Evolutionary conservation across 2,113 vertebrate genomes (phyloP).

Genomic region (Lycaon pictus): DNA sequence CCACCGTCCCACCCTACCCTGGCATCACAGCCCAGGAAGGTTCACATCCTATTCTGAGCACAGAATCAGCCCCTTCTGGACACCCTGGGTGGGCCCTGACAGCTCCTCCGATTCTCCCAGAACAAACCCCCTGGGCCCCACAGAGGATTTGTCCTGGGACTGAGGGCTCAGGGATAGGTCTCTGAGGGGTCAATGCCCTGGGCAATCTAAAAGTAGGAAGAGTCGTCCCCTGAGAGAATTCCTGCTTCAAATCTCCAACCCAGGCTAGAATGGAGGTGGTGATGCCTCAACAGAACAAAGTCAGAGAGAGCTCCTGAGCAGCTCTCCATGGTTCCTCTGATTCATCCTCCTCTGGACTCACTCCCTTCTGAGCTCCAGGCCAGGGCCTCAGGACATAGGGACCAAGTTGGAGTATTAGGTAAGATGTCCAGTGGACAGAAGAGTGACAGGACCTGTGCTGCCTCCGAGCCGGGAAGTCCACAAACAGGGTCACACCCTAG

Average conservation of each 20-base stretch:
- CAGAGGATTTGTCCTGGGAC: background rate
- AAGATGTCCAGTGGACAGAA: background rate
- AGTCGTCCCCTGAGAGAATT: background rate
- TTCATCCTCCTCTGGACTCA: background rate
- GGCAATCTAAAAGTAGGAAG: background rate
- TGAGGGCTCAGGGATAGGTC: background rate
- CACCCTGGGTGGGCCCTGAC: background rate
- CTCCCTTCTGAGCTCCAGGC: background rate
- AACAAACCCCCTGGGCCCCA: background rate
- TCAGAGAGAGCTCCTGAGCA: background rate
- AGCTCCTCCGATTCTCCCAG: background rate
- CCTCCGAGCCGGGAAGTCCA: background rate
- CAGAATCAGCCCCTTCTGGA: background rate
- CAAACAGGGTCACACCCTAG: background rate
- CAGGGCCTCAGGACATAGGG: background rate
- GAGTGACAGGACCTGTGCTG: background rate
- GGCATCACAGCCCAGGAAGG: background rate
- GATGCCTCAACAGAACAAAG: background rate
- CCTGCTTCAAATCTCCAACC: background rate
- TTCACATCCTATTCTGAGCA: background rate
- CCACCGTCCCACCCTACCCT: background rate
- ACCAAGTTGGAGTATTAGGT: background rate
- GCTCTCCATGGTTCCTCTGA: background rate
- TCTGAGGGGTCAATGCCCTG: background rate
- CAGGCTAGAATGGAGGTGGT: background rate